phyloP scores from a whole-genome alignment of 2,797 vertebrate genomes.

The Eupleurogrammus muticus region DNA sequence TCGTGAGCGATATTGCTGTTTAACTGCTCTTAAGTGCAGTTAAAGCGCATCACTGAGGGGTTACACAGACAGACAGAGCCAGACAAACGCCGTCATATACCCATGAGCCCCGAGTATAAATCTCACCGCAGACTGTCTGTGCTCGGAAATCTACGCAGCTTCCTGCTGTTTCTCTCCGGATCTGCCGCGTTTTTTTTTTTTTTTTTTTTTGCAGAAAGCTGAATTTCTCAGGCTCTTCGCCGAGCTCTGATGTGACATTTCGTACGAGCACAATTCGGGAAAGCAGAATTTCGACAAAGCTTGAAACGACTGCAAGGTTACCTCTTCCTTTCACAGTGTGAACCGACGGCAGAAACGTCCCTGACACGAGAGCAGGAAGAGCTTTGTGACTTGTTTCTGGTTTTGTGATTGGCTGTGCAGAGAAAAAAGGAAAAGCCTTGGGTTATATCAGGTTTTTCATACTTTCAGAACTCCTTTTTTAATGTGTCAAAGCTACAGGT shows the following conservation, averaged over 20 bases:
- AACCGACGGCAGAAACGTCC: slow-evolving; percentile 55
- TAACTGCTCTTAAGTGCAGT: slow-evolving; percentile 54
- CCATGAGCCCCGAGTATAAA: slow-evolving; percentile 59
- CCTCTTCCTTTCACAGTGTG: slow-evolving; percentile 51
- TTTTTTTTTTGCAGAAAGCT: slow-evolving; percentile 24
- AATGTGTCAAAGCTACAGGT: no score
- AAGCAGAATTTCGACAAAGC: slow-evolving; percentile 26
- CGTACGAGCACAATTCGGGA: slow-evolving; percentile 35
- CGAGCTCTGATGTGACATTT: slow-evolving; percentile 50
- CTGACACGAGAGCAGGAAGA: slow-evolving; percentile 36
- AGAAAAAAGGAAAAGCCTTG: slow-evolving; percentile 21
- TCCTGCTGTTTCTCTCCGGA: slow-evolving; percentile 16
- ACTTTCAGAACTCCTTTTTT: no score
- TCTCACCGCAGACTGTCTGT: slow-evolving; percentile 33
- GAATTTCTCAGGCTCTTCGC: slow-evolving; percentile 27
- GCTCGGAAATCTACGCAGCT: slow-evolving; percentile 11
- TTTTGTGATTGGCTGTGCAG: slow-evolving; percentile 33
- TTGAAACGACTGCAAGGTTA: slow-evolving; percentile 56
- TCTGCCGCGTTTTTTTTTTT: not conserved
- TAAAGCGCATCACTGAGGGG: slow-evolving; percentile 56
- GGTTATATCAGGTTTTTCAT: no score
- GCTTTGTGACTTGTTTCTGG: slow-evolving; percentile 32
- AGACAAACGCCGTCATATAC: slow-evolving; percentile 46
- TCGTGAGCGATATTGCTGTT: slow-evolving; percentile 51
- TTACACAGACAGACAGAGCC: slow-evolving; percentile 58